Evolutionary conservation across 2,888 invertebrate species (phyloP), one percentile per base, ranked within the genome.

Genomic region (Tridacna gigas): DNA sequence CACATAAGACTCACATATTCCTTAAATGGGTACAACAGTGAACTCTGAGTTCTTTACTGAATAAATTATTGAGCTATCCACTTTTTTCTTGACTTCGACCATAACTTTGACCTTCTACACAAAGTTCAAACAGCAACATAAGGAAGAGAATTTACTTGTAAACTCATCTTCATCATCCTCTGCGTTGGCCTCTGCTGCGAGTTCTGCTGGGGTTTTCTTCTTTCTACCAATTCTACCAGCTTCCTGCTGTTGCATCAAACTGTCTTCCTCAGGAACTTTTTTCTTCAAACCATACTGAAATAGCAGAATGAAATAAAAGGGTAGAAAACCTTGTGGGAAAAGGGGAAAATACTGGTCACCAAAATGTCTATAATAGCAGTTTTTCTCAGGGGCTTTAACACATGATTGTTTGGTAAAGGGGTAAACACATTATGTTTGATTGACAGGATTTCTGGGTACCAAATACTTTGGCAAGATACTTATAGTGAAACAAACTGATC

Each of bases 141-240:
- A 89, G 56, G 93, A 93, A 66, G 94, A 94, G 91, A 94, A 94
- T 94, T 94, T 94, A 94, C 94, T 94, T 93, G 92, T 84, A 78
- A 93, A 91, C 79, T 94, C 93, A 74, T 93, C 93, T 51, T 93
- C 93, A 37, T 92, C 93, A 18, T 92, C 92, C 11, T 95, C 95
- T 77, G 97, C 97, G 95, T 98, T 98, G 71, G 98, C 99, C 95
- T 99, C 99, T 69, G 98, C 97, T 83, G 99, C 99, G 93, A 99
- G 95, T 95, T 99, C 99, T 95, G 99, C 99, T 0, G 99, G 99
- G 85, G 99, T 99, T 96, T 99, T 99, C 96, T 99, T 99, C 96
- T 98, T 98, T 95, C 99, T 97, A 97, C 99, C 99, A 94, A 99
- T 96, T 48, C 95, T 89, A 0, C 94, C 94, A 9, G 81, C 84